Evolutionary conservation across 2,113 vertebrate species (phyloP), one percentile per base, ranked within the genome.

Genomic region (Cinclus cinclus): DNA sequence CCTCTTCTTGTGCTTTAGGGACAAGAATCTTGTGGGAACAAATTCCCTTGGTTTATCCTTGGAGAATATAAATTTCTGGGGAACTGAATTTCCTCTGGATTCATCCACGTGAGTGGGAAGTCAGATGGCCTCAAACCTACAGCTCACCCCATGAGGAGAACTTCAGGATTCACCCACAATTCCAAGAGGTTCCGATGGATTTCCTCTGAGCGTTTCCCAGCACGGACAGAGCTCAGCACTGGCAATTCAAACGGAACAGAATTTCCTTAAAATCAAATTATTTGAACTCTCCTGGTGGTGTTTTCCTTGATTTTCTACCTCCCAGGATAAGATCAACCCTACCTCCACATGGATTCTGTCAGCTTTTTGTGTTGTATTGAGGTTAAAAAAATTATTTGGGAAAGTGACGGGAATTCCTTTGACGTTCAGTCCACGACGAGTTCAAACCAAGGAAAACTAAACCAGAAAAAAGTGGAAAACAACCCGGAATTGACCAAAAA

Each of bases 341-440:
- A 28, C 11, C 15, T 52, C 4, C 19, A 5, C 25, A 11, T 9
- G 47, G 76, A 18, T 30, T 64, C 27, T 47, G 6, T 31, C 79
- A 46, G 13, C 10, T 17, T 49, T 44, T 70, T 19, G 0, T 28
- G 20, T 20, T 50, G 22, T 3, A 13, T 15, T 24, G 59, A 67
- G 28, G 35, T 37, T 44, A 13, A 65, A 55, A 35, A 28, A 1
- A 4, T 49, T 63, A 7, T 73, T 53, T 80, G 55, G 62, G 68
- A 73, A 65, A 20, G 14, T 31, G 74, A 35, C 77, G 9, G 31
- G 25, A 23, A n/a, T 31, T 69, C 24, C 21, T 74, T n/a, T 25
- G 39, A 15, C n/a, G 7, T 46, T 49, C 50, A 37, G 31, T 22
- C 33, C 52, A 13, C 7, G 16, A 0, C 0, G 17, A 70, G 9